Percentiles rank a stretch among this genome's conserved stretches.
These are phyloP conservation scores for Epistrophe grossulariae DNA, from an alignment of 2,888 invertebrate species.

Conservation along the genomic window DNA sequence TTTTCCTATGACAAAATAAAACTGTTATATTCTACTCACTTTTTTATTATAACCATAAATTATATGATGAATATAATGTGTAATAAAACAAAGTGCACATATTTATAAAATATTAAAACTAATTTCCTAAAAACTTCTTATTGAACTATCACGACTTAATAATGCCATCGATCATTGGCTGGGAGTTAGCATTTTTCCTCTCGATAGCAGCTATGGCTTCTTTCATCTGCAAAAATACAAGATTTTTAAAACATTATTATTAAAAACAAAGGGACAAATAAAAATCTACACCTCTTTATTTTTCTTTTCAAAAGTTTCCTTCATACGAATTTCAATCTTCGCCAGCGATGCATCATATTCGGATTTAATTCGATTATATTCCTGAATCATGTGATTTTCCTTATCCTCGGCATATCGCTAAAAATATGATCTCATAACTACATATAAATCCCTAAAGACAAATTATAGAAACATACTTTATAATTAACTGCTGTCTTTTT, in stretches of 20 bases:
- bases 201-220: constrained; percentile 59
- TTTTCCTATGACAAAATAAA: neutral
- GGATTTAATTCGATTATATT: constrained; percentile 87
- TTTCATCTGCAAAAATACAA: constrained; percentile 69
- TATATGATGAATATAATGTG: constrained; percentile 53
- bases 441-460: neutral
- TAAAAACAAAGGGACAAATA: neutral
- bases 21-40: constrained; percentile 15
- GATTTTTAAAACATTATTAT: neutral
- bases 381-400: constrained; percentile 87
- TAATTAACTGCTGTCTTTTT: constrained; percentile 87
- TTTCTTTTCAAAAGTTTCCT: constrained; percentile 79
- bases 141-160: constrained; percentile 21
- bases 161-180: constrained; percentile 30
- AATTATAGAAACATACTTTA: constrained; percentile 81
- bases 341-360: constrained; percentile 84
- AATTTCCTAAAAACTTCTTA: constrained; percentile 28
- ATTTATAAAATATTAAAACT: constrained; percentile 21
- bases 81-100: constrained; percentile 58
- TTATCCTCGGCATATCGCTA: constrained; percentile 87
- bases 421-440: constrained; percentile 27
- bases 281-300: constrained; percentile 77
- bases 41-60: constrained; percentile 59
- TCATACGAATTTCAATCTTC: constrained; percentile 80
- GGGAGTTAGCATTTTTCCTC: constrained; percentile 51